Evolutionary conservation across 2,113 vertebrate species (phyloP).

Genomic region (Tauraco erythrolophus): DNA sequence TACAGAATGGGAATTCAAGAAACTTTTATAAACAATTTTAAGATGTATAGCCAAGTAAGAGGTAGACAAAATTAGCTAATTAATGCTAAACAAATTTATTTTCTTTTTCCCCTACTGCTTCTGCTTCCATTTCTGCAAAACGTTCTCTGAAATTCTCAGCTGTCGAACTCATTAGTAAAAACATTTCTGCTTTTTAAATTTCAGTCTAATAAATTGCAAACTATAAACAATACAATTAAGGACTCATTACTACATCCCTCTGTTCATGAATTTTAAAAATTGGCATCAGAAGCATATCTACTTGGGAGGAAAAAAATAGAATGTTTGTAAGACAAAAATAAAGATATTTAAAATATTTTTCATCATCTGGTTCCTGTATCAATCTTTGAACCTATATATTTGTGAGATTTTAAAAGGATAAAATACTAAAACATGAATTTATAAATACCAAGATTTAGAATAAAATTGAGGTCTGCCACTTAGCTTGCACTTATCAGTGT

Average conservation of each 20-base stretch:
- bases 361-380: background rate
- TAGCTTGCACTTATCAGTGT: background rate
- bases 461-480: background rate
- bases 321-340: background rate
- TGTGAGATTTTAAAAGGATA: background rate
- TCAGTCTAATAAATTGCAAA: background rate
- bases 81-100: background rate
- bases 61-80: background rate
- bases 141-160: background rate
- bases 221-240: background rate
- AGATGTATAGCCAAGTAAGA: background rate
- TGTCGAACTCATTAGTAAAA: background rate
- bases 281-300: background rate
- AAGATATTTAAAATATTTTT: background rate
- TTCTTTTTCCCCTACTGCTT: background rate
- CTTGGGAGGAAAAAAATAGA: background rate
- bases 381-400: background rate
- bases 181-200: background rate
- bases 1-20: background rate
- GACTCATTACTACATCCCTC: background rate
- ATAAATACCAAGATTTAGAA: background rate
- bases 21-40: background rate
- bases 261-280: background rate
- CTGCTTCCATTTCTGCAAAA: background rate
- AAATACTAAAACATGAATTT: background rate